Conservation (phyloP, 2,888 invertebrate genomes). For the Coenonympha arcania region DNA sequence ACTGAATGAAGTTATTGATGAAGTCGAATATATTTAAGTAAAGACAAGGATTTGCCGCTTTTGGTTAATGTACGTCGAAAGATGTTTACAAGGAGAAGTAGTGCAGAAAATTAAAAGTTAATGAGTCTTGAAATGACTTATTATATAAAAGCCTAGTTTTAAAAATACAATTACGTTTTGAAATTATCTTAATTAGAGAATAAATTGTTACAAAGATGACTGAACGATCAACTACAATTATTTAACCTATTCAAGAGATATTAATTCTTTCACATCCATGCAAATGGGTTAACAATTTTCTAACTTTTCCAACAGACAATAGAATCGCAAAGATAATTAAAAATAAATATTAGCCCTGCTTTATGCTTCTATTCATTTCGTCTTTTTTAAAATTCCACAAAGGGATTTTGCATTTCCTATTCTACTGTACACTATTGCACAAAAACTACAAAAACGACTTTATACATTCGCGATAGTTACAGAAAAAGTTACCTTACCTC, state of each 20-base stretch:
- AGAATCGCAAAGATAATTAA: slow-evolving; percentile 29
- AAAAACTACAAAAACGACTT: neutral
- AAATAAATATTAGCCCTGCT: slow-evolving; percentile 31
- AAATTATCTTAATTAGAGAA: no score
- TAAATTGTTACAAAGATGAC: no score
- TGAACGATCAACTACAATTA: no score
- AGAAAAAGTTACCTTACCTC: neutral
- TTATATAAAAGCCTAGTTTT: no score
- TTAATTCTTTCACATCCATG: slow-evolving; percentile 2
- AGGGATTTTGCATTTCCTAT: slow-evolving; percentile 28
- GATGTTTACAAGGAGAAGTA: no score
- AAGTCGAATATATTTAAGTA: no score
- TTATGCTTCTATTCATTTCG: slow-evolving; percentile 26
- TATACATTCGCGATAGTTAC: neutral
- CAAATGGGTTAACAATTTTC: slow-evolving; percentile 15
- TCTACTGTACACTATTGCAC: slow-evolving; percentile 11
- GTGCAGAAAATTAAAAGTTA: no score
- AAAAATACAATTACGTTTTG: no score
- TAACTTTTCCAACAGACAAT: slow-evolving; percentile 14
- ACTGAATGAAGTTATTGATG: no score
- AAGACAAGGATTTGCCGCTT: no score
- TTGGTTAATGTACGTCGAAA: no score
- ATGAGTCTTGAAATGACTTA: no score
- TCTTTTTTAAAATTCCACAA: slow-evolving; percentile 30
- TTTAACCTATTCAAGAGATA: slow-evolving; percentile 4